Conservation (phyloP, 2,888 invertebrate genomes). For the Ryuthela nishihirai region DNA sequence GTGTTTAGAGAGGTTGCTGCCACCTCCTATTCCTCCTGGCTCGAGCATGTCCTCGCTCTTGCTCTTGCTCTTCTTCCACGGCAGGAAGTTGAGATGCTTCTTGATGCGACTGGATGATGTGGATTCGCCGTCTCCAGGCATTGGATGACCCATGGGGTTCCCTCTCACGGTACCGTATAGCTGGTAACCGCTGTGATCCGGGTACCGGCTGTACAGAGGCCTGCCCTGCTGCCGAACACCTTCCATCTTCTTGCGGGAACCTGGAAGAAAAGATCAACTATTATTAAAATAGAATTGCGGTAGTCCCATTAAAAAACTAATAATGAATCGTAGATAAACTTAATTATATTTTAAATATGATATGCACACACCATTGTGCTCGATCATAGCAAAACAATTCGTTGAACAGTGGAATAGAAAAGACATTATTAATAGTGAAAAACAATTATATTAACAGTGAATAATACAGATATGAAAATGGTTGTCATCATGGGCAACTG, state of each 20-base stretch:
- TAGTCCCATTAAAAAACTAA: no score
- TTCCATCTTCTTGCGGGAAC: conserved; percentile 27
- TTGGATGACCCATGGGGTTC: conserved; percentile 11
- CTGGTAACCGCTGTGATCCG: conserved; percentile 24
- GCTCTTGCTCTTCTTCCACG: conserved; percentile 29
- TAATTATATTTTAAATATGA: no score
- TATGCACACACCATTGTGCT: no score
- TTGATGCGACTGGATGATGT: conserved; percentile 7
- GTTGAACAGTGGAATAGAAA: no score
- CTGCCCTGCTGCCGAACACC: conserved; percentile 25
- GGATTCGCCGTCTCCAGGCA: not conserved
- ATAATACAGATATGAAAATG: no score
- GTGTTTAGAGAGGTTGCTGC: conserved; percentile 16
- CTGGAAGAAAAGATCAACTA: conserved; percentile 6
- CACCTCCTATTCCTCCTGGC: not conserved
- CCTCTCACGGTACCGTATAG: conserved; percentile 22
- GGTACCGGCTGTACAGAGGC: conserved; percentile 15
- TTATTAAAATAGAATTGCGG: no score
- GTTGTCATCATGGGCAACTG: no score
- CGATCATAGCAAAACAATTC: no score
- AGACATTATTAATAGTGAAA: no score
- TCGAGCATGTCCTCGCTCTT: conserved; percentile 8
- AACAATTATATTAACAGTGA: no score
- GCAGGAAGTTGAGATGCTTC: conserved; percentile 26
- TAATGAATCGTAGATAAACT: no score